Evolutionary conservation across 2,113 vertebrate genomes (phyloP).

Genomic region (Phyllopteryx taeniolatus): DNA sequence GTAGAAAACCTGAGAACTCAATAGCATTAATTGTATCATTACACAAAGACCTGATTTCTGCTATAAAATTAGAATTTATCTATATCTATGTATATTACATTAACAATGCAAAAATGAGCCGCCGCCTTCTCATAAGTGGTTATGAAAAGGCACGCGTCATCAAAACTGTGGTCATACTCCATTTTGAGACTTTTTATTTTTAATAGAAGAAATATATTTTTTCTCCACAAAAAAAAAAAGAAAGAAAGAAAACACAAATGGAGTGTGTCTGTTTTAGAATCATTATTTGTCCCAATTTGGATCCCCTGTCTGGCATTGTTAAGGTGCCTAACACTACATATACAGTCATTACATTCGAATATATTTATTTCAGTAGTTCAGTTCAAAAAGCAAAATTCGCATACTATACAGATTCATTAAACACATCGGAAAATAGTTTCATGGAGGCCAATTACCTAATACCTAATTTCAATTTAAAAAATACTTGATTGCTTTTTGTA

Average conservation of each 20-base stretch:
- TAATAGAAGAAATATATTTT: conserved; percentile 80
- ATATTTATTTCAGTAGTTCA: neutral
- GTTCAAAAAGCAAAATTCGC: neutral
- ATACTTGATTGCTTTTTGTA: too few relatives aligned
- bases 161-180: conserved; percentile 74
- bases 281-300: conserved; percentile 19
- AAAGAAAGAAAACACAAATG: conserved; percentile 72
- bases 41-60: conserved; percentile 81
- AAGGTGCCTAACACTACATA: neutral
- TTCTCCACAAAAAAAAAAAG: conserved; percentile 67
- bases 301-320: neutral
- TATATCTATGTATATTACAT: conserved; percentile 72
- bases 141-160: conserved; percentile 76
- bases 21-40: conserved; percentile 77
- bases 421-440: too few relatives aligned
- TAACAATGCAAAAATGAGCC: conserved; percentile 74
- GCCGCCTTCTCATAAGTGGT: conserved; percentile 72
- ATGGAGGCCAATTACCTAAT: too few relatives aligned
- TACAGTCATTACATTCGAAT: neutral
- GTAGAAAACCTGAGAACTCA: conserved; percentile 83
- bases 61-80: conserved; percentile 81
- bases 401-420: too few relatives aligned
- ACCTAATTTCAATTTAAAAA: too few relatives aligned
- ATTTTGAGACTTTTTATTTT: conserved; percentile 47
- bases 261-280: conserved; percentile 63